A percentile compares a stretch with the other conserved stretches of the same genome.
Evolutionary conservation across 2,888 invertebrate genomes (phyloP).

Genomic region (Caenorhabditis afra): DNA sequence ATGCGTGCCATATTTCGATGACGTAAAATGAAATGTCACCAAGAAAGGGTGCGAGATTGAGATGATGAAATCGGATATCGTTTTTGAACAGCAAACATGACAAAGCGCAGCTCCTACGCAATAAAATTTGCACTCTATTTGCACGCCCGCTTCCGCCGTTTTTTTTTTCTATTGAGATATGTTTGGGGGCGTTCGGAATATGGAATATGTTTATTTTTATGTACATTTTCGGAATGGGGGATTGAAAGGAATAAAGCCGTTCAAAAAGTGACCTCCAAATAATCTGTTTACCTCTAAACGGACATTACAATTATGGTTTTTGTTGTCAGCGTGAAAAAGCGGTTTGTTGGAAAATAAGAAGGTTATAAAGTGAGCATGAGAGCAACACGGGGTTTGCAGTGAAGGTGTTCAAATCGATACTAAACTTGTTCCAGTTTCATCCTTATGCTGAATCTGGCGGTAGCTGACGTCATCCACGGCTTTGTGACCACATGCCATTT

Average conservation of each 20-base stretch:
- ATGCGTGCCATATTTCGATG: neutral
- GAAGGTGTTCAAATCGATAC: neutral
- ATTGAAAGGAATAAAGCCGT: too few relatives aligned
- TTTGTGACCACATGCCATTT: conserved; percentile 78
- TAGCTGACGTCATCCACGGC: conserved; percentile 80
- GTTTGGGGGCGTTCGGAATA: neutral
- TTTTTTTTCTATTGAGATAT: neutral
- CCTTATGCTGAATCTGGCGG: conserved; percentile 78
- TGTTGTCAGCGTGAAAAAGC: too few relatives aligned
- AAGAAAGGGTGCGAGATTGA: conserved; percentile 40
- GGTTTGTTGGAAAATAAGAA: too few relatives aligned
- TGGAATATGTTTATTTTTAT: too few relatives aligned
- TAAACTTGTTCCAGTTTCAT: conserved; percentile 72
- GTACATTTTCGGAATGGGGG: neutral
- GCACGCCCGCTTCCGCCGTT: neutral
- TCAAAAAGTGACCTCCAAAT: neutral
- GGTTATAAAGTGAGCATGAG: too few relatives aligned
- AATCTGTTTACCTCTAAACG: neutral
- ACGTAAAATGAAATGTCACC: neutral
- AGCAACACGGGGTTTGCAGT: too few relatives aligned
- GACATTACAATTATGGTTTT: too few relatives aligned
- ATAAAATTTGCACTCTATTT: conserved; percentile 22
- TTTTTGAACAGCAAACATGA: conserved; percentile 53
- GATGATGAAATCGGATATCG: conserved; percentile 51
- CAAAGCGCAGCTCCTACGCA: conserved; percentile 39